Percentiles rank a stretch among this genome's conserved stretches.
Conservation (phyloP, 2,888 invertebrate species). For the Pandemis heparana region DNA sequence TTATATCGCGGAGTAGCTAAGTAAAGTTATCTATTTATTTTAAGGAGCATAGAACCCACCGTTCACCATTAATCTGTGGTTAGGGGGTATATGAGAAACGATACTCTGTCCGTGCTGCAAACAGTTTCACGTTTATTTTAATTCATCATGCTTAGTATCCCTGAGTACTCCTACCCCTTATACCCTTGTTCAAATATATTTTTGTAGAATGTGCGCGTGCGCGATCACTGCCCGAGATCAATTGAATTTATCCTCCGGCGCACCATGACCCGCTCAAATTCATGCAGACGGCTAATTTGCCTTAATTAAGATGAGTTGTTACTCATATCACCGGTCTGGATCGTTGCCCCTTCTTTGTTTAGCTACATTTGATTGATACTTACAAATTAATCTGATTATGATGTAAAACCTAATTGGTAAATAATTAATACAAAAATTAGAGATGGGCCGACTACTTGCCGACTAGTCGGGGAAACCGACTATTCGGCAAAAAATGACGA, state of each 20-base stretch:
- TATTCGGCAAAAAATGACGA: too few species aligned
- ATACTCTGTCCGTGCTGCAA: too few species aligned
- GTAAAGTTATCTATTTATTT: too few species aligned
- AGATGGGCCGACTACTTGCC: too few species aligned
- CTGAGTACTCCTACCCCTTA: too few species aligned
- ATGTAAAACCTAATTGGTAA: background rate
- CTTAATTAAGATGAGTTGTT: constrained; percentile 38
- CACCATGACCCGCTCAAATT: constrained; percentile 21
- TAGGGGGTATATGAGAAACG: too few species aligned
- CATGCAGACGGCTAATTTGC: constrained; percentile 32
- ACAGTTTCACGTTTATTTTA: background rate
- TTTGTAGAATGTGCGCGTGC: background rate
- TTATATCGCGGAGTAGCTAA: too few species aligned
- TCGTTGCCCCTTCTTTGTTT: constrained; percentile 42
- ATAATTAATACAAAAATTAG: constrained; percentile 9
- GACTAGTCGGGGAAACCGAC: too few species aligned
- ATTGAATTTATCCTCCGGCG: constrained; percentile 14
- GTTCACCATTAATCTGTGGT: too few species aligned
- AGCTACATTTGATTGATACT: background rate
- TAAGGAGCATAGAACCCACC: too few species aligned
- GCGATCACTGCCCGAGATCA: background rate
- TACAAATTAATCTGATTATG: background rate
- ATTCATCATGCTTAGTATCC: background rate
- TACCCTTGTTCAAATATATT: too few species aligned
- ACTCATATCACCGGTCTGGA: constrained; percentile 31